Base-by-base conservation (phyloP, 2,113 vertebrate species). In the Pseudorectes ferrugineus region DNA sequence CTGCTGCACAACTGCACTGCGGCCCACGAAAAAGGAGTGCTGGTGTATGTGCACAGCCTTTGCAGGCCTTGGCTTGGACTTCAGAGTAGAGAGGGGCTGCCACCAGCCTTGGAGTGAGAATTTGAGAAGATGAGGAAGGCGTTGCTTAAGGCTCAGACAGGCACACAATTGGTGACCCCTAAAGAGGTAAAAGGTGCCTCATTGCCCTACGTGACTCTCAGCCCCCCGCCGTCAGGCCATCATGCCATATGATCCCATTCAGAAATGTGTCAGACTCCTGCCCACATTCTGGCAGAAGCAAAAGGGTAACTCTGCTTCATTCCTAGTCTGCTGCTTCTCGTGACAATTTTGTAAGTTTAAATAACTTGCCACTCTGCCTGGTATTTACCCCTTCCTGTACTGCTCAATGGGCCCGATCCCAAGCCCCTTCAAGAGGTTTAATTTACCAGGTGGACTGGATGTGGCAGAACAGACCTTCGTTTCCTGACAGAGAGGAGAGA, bases 251-350 rank as follows among this genome's bases (percentile, higher is more conserved):
- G 77, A 96, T 92, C 65, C 88, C 78, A 35, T 66, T 74, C 77
- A 87, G 65, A 95, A 80, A 93, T 35, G 61, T 54, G 73, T 58
- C 85, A 85, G 65, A 77, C 88, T 74, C 42, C 85, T 66, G 70
- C 74, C 88, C 77, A 49, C 70, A 18, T 89, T 91, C 88, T 81
- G 61, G 88, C 84, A 81, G 42, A 54, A 93, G 59, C 46, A 62
- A 94, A 95, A 89, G 73, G 90, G 65, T 93, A 91, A 77, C 73
- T 71, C 49, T 25, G 49, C 23, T 84, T 89, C 70, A 52, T 49
- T 74, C 13, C 9, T n/a, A 49, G 42, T 45, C 88, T 93, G 79
- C 43, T 73, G 57, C 68, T 81, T 83, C 68, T 93, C 1, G 0
- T 45, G 65, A 71, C 24, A 14, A 49, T 54, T 93, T 22, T 25